Evolutionary conservation across 1,140 invertebrate species (phyloP), one percentile per base, ranked within the genome.

Genomic region (Drosophila ogumai): DNA sequence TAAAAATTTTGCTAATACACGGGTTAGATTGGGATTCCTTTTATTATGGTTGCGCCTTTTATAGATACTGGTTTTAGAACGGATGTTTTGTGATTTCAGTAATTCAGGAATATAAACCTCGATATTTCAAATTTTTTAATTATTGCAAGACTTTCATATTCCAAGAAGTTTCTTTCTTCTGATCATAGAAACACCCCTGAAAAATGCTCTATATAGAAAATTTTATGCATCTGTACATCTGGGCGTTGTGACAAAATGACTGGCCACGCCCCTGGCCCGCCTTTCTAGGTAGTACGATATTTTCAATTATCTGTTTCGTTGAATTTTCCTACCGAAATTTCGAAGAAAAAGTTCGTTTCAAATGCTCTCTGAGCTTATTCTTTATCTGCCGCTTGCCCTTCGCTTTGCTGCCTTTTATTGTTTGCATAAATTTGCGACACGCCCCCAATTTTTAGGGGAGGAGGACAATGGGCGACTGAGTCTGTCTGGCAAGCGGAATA

Each of bases 391-490:
- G 22, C 19, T 40, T 71, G 28, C 44, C 65, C 52, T 59, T 72
- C 36, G 54, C 55, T 72, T 58, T 58, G 66, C 28, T 41, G 36
- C 19, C 36, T 71, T 72, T 72, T 72, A 59, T 72, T 81, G 77
- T 81, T 58, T 79, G 67, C 63, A 65, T 79, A 56, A 73, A 66
- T 66, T 79, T 79, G n/a, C 41, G 52, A 36, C 79, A 81, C 81
- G 81, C 81, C 81, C 46, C 44, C 41, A n/a, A 47, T 63, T 68
- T 64, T 44, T 59, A 22, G 34, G 58, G 41, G 34, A 10, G 17
- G 6, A 12, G n/a, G 32, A 13, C 13, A 17, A 34, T 28, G 25
- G 36, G 38, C 36, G 6, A 7, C 28, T 36, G 34, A 43, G 43
- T 60, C 58, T 65, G 80, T 82, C 68, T 72, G 66, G 66, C 74